Percentiles rank a stretch among this genome's conserved stretches.
Evolutionary conservation across 2,888 invertebrate genomes (phyloP).

Genomic region (Agonum fuliginosum): DNA sequence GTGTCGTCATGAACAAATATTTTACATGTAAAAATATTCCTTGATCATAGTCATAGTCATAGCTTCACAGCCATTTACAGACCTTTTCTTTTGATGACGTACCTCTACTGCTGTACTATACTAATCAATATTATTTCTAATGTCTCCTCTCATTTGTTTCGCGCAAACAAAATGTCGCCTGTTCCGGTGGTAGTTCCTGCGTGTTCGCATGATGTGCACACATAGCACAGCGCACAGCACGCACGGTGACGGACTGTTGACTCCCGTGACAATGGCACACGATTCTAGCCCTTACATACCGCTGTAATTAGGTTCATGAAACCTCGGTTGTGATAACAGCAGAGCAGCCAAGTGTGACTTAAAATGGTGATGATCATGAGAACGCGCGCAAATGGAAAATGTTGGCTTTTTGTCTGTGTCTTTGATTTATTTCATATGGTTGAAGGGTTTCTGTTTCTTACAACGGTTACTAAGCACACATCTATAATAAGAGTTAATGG

Average conservation of each 20-base stretch:
- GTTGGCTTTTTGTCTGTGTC: constrained; percentile 36
- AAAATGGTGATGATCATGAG: constrained; percentile 55
- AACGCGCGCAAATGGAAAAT: constrained; percentile 36
- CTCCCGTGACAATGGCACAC: constrained; percentile 16
- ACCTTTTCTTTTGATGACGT: too few species aligned
- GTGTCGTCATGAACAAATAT: too few species aligned
- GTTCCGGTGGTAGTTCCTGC: constrained; percentile 11
- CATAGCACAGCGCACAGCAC: constrained; percentile 26
- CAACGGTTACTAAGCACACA: constrained; percentile 28
- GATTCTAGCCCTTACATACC: not conserved
- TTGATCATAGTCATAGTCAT: too few species aligned
- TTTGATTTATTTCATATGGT: constrained; percentile 43
- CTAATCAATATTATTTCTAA: not conserved
- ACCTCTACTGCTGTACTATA: not conserved
- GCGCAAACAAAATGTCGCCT: constrained; percentile 38
- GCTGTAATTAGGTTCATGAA: not conserved
- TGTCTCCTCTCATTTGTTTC: constrained; percentile 19
- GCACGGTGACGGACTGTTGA: constrained; percentile 36
- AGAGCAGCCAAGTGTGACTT: constrained; percentile 50
- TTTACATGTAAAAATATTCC: too few species aligned
- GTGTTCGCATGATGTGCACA: constrained; percentile 38
- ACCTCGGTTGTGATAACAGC: constrained; percentile 29
- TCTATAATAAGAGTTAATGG: constrained; percentile 8
- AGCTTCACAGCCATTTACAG: too few species aligned
- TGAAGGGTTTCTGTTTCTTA: constrained; percentile 5